A percentile compares a stretch with the other conserved stretches of the same genome.
These are phyloP conservation scores for Amphiura filiformis DNA, from an alignment of 35 echinoderm and acorn worm genomes.

Conservation along the genomic window DNA sequence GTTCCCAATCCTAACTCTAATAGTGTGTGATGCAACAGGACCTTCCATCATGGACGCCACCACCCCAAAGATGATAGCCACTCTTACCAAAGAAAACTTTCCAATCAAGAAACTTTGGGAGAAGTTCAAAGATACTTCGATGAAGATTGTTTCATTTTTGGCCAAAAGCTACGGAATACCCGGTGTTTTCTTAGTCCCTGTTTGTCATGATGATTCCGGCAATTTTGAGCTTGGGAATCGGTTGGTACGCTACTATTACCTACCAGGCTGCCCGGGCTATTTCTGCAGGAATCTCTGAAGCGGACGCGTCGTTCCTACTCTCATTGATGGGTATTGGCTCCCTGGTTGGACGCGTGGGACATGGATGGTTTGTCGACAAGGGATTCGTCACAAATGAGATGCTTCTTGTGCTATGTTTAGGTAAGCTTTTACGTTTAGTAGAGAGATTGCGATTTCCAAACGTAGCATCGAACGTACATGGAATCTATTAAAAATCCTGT, in stretches of 20 bases:
- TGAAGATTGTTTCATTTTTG: not conserved
- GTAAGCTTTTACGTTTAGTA: no score
- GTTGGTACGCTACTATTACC: not conserved
- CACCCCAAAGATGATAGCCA: no score
- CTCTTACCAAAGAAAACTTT: not conserved
- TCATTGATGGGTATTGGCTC: conserved; percentile 3
- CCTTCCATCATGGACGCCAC: no score
- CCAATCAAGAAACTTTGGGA: not conserved
- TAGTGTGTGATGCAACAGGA: no score
- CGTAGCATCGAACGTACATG: no score
- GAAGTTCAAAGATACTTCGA: not conserved
- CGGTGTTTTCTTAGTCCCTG: not conserved
- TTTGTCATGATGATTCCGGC: not conserved
- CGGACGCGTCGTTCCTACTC: conserved; percentile 4
- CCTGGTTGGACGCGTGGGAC: not conserved
- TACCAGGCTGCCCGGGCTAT: conserved; percentile 1
- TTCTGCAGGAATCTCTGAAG: not conserved
- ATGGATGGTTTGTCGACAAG: conserved; percentile 16
- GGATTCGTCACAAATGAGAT: not conserved
- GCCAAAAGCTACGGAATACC: not conserved
- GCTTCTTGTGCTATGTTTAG: not conserved
- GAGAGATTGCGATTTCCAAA: no score
- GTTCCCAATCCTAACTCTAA: no score
- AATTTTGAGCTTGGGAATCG: not conserved
- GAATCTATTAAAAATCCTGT: no score